Conservation (phyloP, 2,797 vertebrate genomes). For the Fistularia tabacaria region DNA sequence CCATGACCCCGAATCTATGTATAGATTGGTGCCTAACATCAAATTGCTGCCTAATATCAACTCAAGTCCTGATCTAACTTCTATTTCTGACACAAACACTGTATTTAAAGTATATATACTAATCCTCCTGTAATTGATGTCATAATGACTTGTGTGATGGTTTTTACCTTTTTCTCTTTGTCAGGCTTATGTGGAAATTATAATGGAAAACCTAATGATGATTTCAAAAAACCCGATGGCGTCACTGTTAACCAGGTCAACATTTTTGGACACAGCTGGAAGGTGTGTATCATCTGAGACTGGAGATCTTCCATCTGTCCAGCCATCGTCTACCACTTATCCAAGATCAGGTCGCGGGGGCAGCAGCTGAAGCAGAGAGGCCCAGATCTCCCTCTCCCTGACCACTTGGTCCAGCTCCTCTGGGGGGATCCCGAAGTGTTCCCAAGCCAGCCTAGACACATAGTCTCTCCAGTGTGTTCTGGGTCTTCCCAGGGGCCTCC, state of each 20-base stretch:
- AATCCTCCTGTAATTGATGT: neutral
- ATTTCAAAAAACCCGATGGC: constrained; percentile 25
- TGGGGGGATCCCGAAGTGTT: too few species aligned
- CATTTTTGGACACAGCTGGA: constrained; percentile 35
- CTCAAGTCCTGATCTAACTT: too few species aligned
- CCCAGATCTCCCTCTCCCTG: too few species aligned
- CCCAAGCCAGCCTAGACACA: too few species aligned
- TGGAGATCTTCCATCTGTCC: neutral
- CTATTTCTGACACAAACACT: neutral
- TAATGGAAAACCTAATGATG: constrained; percentile 23
- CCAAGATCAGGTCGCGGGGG: too few species aligned
- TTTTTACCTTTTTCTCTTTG: neutral
- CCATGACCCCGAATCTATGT: too few species aligned
- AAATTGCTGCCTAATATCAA: too few species aligned
- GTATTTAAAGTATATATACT: neutral
- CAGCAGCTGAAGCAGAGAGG: too few species aligned
- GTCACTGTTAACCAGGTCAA: neutral
- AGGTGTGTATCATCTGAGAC: constrained; percentile 17
- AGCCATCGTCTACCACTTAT: neutral
- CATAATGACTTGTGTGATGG: neutral
- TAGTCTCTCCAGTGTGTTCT: too few species aligned
- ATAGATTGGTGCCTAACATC: too few species aligned
- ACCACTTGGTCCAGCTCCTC: too few species aligned
- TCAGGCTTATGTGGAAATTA: constrained; percentile 40
- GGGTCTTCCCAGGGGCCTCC: too few species aligned